phyloP scores from a whole-genome alignment of 2,888 invertebrate species.

The Idaea biselata region DNA sequence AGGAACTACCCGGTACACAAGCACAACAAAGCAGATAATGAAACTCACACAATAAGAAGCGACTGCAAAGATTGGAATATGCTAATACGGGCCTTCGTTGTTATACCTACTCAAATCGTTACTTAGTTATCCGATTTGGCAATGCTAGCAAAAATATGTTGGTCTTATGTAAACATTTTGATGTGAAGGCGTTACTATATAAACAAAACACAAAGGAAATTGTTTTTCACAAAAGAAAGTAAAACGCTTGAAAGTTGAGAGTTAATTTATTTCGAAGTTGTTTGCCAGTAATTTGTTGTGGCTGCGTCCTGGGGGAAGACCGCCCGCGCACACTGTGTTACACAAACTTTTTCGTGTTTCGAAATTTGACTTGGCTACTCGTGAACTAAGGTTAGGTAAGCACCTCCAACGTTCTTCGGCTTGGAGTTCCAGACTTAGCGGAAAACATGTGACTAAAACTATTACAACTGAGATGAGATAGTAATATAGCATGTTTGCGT shows the following conservation, averaged over 20 bases:
- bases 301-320: slow-evolving; percentile 65
- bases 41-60: slow-evolving; percentile 4
- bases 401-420: slow-evolving; percentile 37
- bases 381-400: slow-evolving; percentile 46
- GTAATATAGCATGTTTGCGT: neutral
- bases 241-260: slow-evolving; percentile 76
- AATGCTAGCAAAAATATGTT: slow-evolving; percentile 39
- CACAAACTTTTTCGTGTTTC: slow-evolving; percentile 66
- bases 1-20: slow-evolving; percentile 15
- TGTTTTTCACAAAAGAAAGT: slow-evolving; percentile 72
- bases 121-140: slow-evolving; percentile 21
- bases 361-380: slow-evolving; percentile 61
- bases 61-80: slow-evolving; percentile 21
- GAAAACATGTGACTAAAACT: slow-evolving; percentile 20
- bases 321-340: slow-evolving; percentile 58
- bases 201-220: slow-evolving; percentile 71
- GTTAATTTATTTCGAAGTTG: slow-evolving; percentile 79
- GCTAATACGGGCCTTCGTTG: slow-evolving; percentile 16
- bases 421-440: slow-evolving; percentile 25
- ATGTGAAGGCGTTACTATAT: slow-evolving; percentile 46
- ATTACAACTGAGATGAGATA: slow-evolving; percentile 25
- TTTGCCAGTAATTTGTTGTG: slow-evolving; percentile 78
- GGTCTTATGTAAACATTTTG: slow-evolving; percentile 38
- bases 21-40: slow-evolving; percentile 7
- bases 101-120: slow-evolving; percentile 6